phyloP scores from a whole-genome alignment of 2,888 invertebrate species.

The Amblyjoppa fuscipennis region DNA sequence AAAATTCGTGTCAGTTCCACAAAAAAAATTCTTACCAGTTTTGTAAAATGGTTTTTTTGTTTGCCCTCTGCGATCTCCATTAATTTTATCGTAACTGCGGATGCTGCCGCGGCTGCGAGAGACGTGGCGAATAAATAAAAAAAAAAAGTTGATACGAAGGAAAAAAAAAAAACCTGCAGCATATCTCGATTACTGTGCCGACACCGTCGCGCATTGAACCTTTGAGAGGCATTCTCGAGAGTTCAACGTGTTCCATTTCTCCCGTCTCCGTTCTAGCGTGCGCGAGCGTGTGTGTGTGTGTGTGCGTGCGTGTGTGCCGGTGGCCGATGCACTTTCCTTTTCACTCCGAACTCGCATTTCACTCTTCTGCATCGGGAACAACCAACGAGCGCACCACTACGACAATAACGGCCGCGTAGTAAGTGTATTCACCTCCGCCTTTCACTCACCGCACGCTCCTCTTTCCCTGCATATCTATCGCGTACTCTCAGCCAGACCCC shows the following conservation, averaged over 20 bases:
- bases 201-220: slow-evolving; percentile 50
- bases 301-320: not conserved
- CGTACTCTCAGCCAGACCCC: slow-evolving; percentile 19
- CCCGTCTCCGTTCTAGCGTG: not conserved
- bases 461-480: slow-evolving; percentile 29
- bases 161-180: slow-evolving; percentile 7
- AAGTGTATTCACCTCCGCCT: slow-evolving; percentile 64
- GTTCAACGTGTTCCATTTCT: slow-evolving; percentile 63
- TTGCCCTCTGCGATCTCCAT: no score
- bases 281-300: not conserved
- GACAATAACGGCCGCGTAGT: slow-evolving; percentile 24
- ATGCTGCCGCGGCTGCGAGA: not conserved
- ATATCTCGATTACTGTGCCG: slow-evolving; percentile 32
- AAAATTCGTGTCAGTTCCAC: no score
- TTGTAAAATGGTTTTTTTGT: no score
- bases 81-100: not conserved
- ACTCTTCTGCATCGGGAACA: slow-evolving; percentile 57
- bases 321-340: slow-evolving; percentile 61
- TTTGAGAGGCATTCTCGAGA: slow-evolving; percentile 59
- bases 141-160: not conserved
- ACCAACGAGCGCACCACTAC: slow-evolving; percentile 20
- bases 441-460: slow-evolving; percentile 62
- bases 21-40: no score
- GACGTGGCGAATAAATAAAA: not conserved
- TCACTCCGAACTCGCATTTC: slow-evolving; percentile 61